phyloP scores from a whole-genome alignment of 2,113 vertebrate species.

The Pseudorectes ferrugineus region DNA sequence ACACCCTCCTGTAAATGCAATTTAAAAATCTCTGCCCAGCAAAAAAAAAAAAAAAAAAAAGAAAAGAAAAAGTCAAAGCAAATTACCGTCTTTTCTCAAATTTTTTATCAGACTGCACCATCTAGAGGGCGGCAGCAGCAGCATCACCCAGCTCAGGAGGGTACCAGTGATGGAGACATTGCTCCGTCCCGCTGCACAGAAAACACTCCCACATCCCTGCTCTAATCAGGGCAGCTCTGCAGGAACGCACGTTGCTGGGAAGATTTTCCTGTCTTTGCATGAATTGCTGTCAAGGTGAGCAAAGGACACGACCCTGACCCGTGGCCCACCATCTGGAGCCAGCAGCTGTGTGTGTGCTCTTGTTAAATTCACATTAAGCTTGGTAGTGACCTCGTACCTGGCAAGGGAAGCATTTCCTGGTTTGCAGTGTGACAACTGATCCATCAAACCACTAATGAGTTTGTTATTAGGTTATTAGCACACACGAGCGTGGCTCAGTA shows the following conservation, averaged over 20 bases:
- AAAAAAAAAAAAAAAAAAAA: background rate
- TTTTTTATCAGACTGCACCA: slow-evolving; percentile 53
- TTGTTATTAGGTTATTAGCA: background rate
- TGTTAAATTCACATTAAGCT: background rate
- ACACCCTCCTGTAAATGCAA: background rate
- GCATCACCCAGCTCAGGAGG: background rate
- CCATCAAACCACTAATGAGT: background rate
- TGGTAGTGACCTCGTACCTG: background rate
- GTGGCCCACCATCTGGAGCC: background rate
- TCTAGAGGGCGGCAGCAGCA: slow-evolving; percentile 54
- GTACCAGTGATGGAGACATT: fast-evolving
- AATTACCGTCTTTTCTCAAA: background rate
- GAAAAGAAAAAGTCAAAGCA: too few relatives aligned
- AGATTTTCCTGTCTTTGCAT: background rate
- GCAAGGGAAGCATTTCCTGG: background rate
- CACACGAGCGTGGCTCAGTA: fast-evolving
- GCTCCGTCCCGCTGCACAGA: fast-evolving
- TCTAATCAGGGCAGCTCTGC: fast-evolving
- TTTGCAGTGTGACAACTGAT: background rate
- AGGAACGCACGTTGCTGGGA: fast-evolving
- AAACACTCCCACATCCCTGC: fast-evolving
- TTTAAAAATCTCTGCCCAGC: background rate
- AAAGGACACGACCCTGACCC: fast-evolving
- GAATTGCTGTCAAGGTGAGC: background rate
- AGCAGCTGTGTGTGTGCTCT: background rate